Percentiles rank a stretch among this genome's conserved stretches.
These are phyloP conservation scores for Gracilinanus agilis DNA, from an alignment of 2,113 vertebrate genomes.

Conservation along the genomic window DNA sequence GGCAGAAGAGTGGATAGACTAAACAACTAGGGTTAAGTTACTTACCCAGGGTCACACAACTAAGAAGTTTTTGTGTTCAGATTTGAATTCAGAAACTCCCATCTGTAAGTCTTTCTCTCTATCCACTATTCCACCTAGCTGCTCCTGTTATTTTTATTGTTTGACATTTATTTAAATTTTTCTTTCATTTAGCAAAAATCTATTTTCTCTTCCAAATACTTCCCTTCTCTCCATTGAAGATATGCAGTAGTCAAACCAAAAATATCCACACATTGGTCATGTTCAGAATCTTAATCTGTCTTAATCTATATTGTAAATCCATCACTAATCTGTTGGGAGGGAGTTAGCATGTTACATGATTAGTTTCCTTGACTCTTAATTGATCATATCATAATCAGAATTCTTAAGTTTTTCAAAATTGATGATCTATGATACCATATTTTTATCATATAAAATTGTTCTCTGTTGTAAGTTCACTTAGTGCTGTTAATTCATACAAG, in stretches of 20 bases:
- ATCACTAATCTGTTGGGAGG: background rate
- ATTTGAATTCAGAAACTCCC: too few relatives aligned
- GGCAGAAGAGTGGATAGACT: constrained; percentile 10
- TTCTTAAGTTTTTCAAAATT: background rate
- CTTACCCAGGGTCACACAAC: too few relatives aligned
- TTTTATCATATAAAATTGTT: background rate
- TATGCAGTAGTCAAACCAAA: background rate
- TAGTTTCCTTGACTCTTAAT: background rate
- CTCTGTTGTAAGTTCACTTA: too few relatives aligned
- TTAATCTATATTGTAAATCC: background rate
- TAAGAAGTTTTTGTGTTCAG: too few relatives aligned
- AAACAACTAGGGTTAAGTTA: too few relatives aligned
- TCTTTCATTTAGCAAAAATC: background rate
- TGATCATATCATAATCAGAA: background rate
- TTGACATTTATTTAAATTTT: background rate
- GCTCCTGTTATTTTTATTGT: too few relatives aligned
- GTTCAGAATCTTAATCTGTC: background rate
- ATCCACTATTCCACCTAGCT: too few relatives aligned
- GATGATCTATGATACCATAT: background rate
- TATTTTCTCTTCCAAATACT: background rate
- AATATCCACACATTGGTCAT: background rate
- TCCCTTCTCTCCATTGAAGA: background rate
- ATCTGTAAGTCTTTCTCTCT: too few relatives aligned
- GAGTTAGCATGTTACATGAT: background rate
- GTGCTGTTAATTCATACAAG: too few relatives aligned